Evolutionary conservation across 1,140 invertebrate genomes (phyloP).

Genomic region (Drosophila lacteicornis): DNA sequence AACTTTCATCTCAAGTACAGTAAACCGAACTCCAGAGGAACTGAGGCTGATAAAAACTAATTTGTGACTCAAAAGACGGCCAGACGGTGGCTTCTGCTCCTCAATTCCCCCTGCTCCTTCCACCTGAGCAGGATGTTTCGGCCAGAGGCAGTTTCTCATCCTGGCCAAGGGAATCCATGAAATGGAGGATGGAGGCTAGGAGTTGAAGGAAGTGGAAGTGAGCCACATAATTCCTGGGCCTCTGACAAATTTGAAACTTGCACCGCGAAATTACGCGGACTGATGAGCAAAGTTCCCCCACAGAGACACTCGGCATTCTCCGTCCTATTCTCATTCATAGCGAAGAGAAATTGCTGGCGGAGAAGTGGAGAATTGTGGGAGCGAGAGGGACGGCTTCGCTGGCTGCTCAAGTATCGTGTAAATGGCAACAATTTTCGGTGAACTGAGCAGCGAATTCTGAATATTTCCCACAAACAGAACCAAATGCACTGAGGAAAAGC

Average conservation of each 20-base stretch:
- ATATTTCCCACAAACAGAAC: constrained; percentile 4
- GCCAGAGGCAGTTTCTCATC: constrained; percentile 43
- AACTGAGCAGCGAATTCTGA: constrained; percentile 39
- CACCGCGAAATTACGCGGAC: constrained; percentile 67
- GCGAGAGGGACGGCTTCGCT: neutral
- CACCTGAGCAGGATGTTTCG: constrained; percentile 62
- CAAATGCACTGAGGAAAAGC: constrained; percentile 3
- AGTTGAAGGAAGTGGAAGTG: neutral
- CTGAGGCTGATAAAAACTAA: constrained; percentile 64
- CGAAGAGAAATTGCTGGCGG: constrained; percentile 41
- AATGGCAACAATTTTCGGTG: constrained; percentile 57
- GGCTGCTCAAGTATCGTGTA: constrained; percentile 61
- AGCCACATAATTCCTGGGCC: constrained; percentile 51
- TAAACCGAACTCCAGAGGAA: constrained; percentile 22
- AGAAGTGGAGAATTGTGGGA: constrained; percentile 10
- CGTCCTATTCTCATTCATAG: constrained; percentile 33
- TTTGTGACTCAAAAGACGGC: constrained; percentile 46
- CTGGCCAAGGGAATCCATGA: constrained; percentile 1
- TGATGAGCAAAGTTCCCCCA: constrained; percentile 71
- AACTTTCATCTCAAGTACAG: constrained; percentile 43
- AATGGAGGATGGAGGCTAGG: neutral
- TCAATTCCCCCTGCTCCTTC: neutral
- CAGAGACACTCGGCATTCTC: constrained; percentile 37
- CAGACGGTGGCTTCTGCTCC: constrained; percentile 6
- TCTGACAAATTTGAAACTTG: constrained; percentile 73